Evolutionary conservation across 2,888 invertebrate species (phyloP), one percentile per base, ranked within the genome.

Genomic region (Meganola albula): DNA sequence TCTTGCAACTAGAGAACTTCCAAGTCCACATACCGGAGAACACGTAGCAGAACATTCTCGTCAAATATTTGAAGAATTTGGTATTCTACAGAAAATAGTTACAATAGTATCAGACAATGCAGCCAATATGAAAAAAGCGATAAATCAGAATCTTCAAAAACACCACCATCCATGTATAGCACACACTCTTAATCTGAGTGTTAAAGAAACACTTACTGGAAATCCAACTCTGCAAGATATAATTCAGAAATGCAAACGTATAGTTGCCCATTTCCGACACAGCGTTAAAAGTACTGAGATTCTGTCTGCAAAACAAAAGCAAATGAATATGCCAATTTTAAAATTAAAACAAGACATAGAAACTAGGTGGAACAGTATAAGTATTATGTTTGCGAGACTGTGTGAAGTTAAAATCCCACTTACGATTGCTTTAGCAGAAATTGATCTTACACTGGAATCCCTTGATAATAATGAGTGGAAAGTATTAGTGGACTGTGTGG

Each of bases 101-200:
- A 35, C 31, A 34, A 34, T 34, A 30, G 33, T 28, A 13, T 34
- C 34, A 31, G 31, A 36, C 31, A 40, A 36, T 33, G 40, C 36
- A 28, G 25, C 24, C 4, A 41, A 37, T 29, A 31, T 31, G 37
- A 36, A 41, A 29, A 37, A 41, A 12, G 34, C 37, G n/a, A 34
- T 34, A 25, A 37, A 34, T 31, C 34, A 37, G 34, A 28, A 26
- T 24, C 31, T 37, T 34, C 27, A 30, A 28, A 41, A 37, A 41
- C 31, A 31, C 31, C 41, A 41, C 30, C 41, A 41, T 37, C 37
- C 34, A 29, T 37, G 37, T 34, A 29, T 41, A 12, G 37, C 41
- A 25, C 41, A 41, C 34, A 36, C 37, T 23, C 25, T 36, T 30
- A 41, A 41, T 28, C 21, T 41, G 23, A 33, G 36, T 36, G 36